phyloP scores from a whole-genome alignment of 2,888 invertebrate species.

The Autographa gamma region DNA sequence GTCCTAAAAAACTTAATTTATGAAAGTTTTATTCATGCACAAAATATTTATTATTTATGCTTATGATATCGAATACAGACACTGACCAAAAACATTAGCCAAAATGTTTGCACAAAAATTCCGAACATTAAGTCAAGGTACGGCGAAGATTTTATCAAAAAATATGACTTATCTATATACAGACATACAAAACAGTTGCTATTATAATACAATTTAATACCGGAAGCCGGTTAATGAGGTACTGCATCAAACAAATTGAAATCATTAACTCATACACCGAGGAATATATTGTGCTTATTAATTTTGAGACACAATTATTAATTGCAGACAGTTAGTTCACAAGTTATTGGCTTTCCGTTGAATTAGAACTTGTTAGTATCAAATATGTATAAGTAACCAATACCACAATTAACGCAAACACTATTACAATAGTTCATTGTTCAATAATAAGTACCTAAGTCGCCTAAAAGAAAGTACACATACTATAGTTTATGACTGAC shows the following conservation, averaged over 20 bases:
- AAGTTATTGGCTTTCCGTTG: background rate
- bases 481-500: too few species aligned
- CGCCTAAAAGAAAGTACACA: too few species aligned
- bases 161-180: conserved; percentile 16
- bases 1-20: background rate
- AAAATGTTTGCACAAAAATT: background rate
- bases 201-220: conserved; percentile 44
- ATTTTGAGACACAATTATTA: conserved; percentile 29
- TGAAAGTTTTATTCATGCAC: background rate
- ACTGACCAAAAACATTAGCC: too few species aligned
- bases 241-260: conserved; percentile 33
- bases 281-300: conserved; percentile 23
- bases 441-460: too few species aligned
- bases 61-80: too few species aligned
- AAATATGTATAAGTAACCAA: background rate
- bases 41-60: too few species aligned
- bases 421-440: too few species aligned
- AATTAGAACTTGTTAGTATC: background rate
- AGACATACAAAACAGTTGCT: conserved; percentile 20
- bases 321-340: conserved; percentile 11
- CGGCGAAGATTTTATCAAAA: background rate
- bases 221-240: conserved; percentile 35
- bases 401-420: too few species aligned
- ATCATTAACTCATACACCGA: conserved; percentile 29
- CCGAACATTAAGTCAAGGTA: background rate